A percentile compares a stretch with the other conserved stretches of the same genome.
Evolutionary conservation across 2,888 invertebrate species (phyloP).

Genomic region (Epinotia bilunana): DNA sequence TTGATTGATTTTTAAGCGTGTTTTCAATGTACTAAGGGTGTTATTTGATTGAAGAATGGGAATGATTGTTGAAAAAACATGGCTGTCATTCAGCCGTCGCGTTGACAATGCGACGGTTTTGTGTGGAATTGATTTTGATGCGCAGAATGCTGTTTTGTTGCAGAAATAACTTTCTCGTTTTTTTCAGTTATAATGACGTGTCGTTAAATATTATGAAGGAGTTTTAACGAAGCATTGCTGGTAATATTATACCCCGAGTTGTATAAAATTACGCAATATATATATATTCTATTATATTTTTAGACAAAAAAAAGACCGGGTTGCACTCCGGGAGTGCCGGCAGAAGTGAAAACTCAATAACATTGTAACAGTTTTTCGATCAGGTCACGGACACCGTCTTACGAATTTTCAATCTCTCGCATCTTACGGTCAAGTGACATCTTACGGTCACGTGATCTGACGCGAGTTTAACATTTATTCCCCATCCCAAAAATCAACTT

Average conservation of each 20-base stretch:
- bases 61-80: constrained; percentile 35
- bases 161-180: constrained; percentile 16
- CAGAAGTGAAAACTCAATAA: no score
- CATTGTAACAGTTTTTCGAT: no score
- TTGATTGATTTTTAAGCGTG: constrained; percentile 16
- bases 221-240: neutral
- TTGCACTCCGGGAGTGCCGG: no score
- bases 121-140: constrained; percentile 32
- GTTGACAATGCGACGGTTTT: constrained; percentile 40
- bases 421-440: no score
- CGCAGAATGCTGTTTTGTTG: constrained; percentile 24
- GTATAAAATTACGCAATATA: no score
- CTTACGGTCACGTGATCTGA: no score
- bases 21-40: constrained; percentile 17
- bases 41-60: constrained; percentile 18
- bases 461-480: no score
- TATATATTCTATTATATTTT: no score
- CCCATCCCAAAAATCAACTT: no score
- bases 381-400: no score
- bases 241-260: neutral
- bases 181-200: constrained; percentile 9
- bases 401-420: no score
- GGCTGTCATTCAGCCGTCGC: constrained; percentile 35
- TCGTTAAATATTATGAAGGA: constrained; percentile 16
- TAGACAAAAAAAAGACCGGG: no score